These are phyloP conservation scores for Ornithoptera alexandrae DNA, from an alignment of 2,888 invertebrate genomes.

Conservation along the genomic window DNA sequence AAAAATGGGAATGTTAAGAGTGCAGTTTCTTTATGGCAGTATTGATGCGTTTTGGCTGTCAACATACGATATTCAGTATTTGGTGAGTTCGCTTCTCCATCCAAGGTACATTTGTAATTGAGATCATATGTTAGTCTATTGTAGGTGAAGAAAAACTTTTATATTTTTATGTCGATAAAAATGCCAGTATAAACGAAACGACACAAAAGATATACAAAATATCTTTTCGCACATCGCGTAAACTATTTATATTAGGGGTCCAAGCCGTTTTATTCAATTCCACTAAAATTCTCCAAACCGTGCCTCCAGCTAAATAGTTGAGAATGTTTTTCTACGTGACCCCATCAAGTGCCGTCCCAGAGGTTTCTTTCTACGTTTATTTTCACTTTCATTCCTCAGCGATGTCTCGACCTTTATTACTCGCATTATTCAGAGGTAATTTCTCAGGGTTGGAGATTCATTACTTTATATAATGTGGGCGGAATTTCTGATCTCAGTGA, in stretches of 20 bases:
- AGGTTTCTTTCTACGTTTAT: constrained; percentile 51
- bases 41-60: too few species aligned
- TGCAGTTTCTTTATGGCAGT: too few species aligned
- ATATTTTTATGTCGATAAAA: background rate
- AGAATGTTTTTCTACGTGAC: constrained; percentile 71
- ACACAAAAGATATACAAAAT: background rate
- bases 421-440: constrained; percentile 55
- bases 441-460: constrained; percentile 31
- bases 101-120: too few species aligned
- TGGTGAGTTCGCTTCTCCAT: too few species aligned
- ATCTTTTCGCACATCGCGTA: background rate
- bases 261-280: constrained; percentile 44
- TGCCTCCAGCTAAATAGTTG: constrained; percentile 66
- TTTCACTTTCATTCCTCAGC: constrained; percentile 52
- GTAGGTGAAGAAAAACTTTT: background rate
- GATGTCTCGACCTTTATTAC: constrained; percentile 60
- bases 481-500: constrained; percentile 8
- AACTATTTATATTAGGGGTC: constrained; percentile 12
- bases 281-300: constrained; percentile 52
- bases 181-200: background rate
- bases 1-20: too few species aligned
- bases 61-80: too few species aligned
- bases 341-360: constrained; percentile 58
- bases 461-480: constrained; percentile 24
- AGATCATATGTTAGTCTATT: too few species aligned